phyloP scores from a whole-genome alignment of 2,888 invertebrate genomes.

The Lottia scabra region DNA sequence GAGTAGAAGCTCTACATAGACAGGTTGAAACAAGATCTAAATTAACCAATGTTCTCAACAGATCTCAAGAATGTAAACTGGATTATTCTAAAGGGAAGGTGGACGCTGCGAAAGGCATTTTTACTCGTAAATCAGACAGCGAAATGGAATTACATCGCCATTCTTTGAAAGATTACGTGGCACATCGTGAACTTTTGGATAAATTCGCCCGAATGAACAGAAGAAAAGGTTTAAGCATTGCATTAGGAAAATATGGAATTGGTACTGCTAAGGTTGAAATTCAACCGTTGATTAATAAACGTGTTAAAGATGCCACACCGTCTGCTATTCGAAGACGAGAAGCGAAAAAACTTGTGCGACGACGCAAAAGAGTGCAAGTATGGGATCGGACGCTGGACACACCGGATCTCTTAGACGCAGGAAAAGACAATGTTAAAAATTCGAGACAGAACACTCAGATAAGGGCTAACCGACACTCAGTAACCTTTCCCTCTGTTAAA shows the following conservation, averaged over 20 bases:
- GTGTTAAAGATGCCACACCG: conserved; percentile 45
- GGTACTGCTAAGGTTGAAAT: conserved; percentile 38
- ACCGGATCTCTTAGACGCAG: conserved; percentile 35
- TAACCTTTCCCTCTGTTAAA: neutral
- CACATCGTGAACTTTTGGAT: conserved; percentile 46
- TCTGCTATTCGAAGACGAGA: conserved; percentile 40
- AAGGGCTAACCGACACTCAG: neutral
- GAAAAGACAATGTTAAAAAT: neutral
- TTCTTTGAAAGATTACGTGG: conserved; percentile 47
- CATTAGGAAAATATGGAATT: conserved; percentile 45
- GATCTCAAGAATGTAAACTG: conserved; percentile 43
- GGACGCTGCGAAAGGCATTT: conserved; percentile 44
- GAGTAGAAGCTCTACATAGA: conserved; percentile 49
- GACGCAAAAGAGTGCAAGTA: conserved; percentile 38
- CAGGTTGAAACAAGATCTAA: conserved; percentile 45
- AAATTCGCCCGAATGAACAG: conserved; percentile 27
- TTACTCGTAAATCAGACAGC: conserved; percentile 42
- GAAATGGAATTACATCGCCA: conserved; percentile 41
- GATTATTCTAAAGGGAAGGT: conserved; percentile 42
- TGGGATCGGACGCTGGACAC: conserved; percentile 46
- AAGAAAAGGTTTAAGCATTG: conserved; percentile 18
- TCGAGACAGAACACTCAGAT: neutral
- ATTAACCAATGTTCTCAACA: conserved; percentile 51
- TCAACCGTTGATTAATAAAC: conserved; percentile 41
- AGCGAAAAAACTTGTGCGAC: conserved; percentile 37